Percentiles rank a stretch among this genome's conserved stretches.
Evolutionary conservation across 2,797 vertebrate genomes (phyloP).

Genomic region (Poeciliopsis infans): DNA sequence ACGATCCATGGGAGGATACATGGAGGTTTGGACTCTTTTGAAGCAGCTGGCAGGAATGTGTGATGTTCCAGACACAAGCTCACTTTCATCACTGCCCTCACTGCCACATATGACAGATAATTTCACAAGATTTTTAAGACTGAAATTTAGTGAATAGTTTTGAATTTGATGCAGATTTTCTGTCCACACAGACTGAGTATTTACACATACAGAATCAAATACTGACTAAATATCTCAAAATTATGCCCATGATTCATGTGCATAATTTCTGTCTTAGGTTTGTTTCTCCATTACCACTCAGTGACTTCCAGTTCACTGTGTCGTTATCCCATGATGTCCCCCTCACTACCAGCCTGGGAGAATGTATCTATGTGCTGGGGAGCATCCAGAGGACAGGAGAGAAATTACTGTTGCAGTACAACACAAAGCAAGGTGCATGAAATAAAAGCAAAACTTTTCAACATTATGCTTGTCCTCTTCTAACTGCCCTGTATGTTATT

Average conservation of each 20-base stretch:
- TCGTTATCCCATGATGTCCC: slow-evolving; percentile 84
- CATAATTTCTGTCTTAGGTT: slow-evolving; percentile 59
- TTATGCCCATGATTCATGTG: not conserved
- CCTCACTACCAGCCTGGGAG: slow-evolving; percentile 70
- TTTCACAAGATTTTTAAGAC: not conserved
- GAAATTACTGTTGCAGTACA: slow-evolving; percentile 80
- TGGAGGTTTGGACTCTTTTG: slow-evolving; percentile 73
- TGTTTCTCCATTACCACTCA: slow-evolving; percentile 81
- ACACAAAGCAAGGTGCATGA: slow-evolving; percentile 64
- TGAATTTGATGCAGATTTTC: not conserved
- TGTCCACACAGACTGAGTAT: not conserved
- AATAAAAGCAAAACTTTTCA: not conserved
- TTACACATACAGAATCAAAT: not conserved
- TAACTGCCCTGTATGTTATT: not conserved
- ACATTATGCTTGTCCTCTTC: not conserved
- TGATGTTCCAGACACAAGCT: not conserved
- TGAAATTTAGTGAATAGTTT: not conserved
- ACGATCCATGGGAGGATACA: slow-evolving; percentile 80
- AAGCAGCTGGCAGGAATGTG: not conserved
- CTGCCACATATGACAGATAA: not conserved
- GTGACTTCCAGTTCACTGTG: slow-evolving; percentile 81
- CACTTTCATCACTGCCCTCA: not conserved
- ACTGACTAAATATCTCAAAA: not conserved
- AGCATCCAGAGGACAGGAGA: slow-evolving; percentile 82
- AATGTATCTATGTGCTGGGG: slow-evolving; percentile 80